Percentiles rank a stretch among this genome's conserved stretches.
These are phyloP conservation scores for Cryptoblepharus egeriae DNA, from an alignment of 2,797 vertebrate species.

Conservation along the genomic window DNA sequence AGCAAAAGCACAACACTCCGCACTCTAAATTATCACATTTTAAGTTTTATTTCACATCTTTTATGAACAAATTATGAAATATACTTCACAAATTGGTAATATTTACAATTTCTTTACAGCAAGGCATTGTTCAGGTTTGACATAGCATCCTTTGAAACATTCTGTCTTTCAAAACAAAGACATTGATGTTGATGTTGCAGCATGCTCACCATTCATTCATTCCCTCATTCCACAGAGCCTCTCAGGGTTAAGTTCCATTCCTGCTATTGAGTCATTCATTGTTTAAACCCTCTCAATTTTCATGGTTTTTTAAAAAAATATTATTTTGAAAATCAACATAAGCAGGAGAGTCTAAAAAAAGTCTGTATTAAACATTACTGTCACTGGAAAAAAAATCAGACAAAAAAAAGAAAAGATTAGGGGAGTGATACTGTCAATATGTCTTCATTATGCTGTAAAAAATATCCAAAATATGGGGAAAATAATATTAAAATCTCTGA, in stretches of 20 bases:
- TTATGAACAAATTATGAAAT: constrained; percentile 83
- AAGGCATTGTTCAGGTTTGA: constrained; percentile 77
- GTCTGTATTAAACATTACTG: constrained; percentile 55
- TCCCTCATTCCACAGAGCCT: constrained; percentile 54
- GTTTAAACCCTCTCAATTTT: constrained; percentile 44
- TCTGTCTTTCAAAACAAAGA: constrained; percentile 81
- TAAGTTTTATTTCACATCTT: constrained; percentile 73
- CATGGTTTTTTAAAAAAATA: not conserved
- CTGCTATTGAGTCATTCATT: constrained; percentile 29
- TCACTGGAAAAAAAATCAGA: constrained; percentile 62
- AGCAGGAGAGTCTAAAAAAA: constrained; percentile 57
- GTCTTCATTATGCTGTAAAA: constrained; percentile 53
- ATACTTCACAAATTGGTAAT: constrained; percentile 78
- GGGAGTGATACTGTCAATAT: constrained; percentile 59
- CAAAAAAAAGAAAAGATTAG: constrained; percentile 43
- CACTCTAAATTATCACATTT: constrained; percentile 40
- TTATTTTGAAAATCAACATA: constrained; percentile 43
- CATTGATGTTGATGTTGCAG: constrained; percentile 60
- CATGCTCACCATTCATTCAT: constrained; percentile 56
- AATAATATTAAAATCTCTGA: constrained; percentile 61
- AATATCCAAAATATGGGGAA: constrained; percentile 59
- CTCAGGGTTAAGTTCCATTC: constrained; percentile 67
- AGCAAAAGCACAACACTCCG: not conserved
- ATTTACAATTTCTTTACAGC: constrained; percentile 79
- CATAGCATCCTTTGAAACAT: constrained; percentile 70